phyloP scores from a whole-genome alignment of 2,888 invertebrate species.

The Leistus spinibarbis region DNA sequence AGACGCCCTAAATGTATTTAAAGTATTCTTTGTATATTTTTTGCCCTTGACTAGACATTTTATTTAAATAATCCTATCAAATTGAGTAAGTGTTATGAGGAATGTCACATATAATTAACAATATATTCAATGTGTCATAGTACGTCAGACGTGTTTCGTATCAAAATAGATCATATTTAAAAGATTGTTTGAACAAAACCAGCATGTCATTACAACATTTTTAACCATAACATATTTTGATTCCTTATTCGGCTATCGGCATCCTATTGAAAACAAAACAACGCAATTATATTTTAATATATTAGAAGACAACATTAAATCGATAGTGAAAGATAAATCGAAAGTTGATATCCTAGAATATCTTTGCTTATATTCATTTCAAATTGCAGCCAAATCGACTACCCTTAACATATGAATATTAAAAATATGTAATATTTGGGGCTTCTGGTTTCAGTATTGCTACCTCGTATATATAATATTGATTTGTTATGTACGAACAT shows the following conservation, averaged over 20 bases:
- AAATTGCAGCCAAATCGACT: not conserved
- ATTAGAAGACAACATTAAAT: not conserved
- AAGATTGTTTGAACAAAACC: not conserved
- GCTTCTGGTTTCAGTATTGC: no score
- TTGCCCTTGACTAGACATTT: not conserved
- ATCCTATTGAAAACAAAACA: not conserved
- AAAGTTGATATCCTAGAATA: not conserved
- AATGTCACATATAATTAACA: not conserved
- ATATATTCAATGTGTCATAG: not conserved
- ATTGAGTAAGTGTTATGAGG: not conserved
- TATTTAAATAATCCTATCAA: not conserved
- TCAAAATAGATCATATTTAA: not conserved
- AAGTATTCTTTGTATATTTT: not conserved
- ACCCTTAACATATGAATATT: no score
- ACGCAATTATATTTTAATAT: not conserved
- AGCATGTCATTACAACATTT: not conserved
- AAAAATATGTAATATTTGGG: no score
- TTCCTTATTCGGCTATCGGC: not conserved
- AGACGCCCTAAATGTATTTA: not conserved
- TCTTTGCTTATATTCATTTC: not conserved
- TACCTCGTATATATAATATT: no score
- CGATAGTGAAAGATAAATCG: not conserved
- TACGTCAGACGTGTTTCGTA: not conserved
- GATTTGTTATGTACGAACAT: no score
- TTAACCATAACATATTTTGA: not conserved